Percentiles rank a stretch among this genome's conserved stretches.
phyloP scores from a whole-genome alignment of 2,113 vertebrate species.

The Catharus minimus region DNA sequence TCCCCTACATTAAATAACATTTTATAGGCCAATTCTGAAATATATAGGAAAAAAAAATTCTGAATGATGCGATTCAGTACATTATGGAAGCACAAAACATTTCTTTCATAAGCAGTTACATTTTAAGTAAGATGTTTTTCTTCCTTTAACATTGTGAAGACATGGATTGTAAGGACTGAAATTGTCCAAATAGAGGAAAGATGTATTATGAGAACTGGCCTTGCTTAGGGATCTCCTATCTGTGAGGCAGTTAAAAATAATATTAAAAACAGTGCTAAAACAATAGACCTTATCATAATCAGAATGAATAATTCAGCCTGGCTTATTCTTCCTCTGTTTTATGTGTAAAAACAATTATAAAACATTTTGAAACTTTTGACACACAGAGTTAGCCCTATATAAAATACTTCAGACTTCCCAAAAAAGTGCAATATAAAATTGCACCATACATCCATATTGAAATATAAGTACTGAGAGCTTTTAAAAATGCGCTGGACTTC shows the following conservation, averaged over 20 bases:
- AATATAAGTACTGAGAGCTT: not conserved
- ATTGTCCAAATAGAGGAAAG: not conserved
- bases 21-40: not conserved
- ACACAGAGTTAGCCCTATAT: not conserved
- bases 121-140: not conserved
- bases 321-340: not conserved
- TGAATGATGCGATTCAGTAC: not conserved
- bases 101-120: not conserved
- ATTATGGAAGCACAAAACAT: not conserved
- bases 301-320: not conserved
- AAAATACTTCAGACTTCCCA: not conserved
- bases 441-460: fast-evolving
- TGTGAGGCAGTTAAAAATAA: not conserved
- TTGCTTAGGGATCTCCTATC: not conserved
- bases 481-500: not conserved
- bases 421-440: not conserved
- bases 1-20: not conserved
- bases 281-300: not conserved
- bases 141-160: not conserved
- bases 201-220: not conserved
- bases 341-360: not conserved
- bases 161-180: not conserved
- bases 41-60: not conserved
- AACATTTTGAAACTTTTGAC: not conserved
- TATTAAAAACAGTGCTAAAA: not conserved